Percentiles rank a stretch among this genome's conserved stretches.
phyloP scores from a whole-genome alignment of 2,888 invertebrate genomes.

The Dynastes hyllus region DNA sequence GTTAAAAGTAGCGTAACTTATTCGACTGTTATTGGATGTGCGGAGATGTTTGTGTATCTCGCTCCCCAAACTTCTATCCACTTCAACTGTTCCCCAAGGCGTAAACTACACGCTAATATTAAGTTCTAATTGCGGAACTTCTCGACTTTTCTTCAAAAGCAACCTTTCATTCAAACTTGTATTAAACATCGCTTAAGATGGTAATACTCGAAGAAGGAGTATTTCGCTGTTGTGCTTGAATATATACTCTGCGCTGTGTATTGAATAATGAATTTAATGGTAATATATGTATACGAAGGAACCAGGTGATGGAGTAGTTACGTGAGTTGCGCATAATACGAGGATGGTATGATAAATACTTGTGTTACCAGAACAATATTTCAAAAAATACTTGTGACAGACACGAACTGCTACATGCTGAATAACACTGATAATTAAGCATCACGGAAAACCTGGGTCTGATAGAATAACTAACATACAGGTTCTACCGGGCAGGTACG shows the following conservation, averaged over 20 bases:
- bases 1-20: neutral
- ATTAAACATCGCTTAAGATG: neutral
- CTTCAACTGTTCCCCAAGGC: neutral
- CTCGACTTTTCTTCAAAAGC: conserved; percentile 2
- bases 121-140: conserved; percentile 29
- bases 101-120: neutral
- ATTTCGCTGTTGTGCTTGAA: conserved; percentile 4
- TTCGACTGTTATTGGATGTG: conserved; percentile 15
- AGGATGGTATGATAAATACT: no score
- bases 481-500: no score
- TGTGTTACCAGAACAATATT: no score
- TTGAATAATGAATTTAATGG: neutral
- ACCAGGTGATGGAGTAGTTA: no score
- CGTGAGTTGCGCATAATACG: no score
- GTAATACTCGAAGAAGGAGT: neutral
- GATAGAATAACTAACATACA: no score
- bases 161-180: conserved; percentile 17
- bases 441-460: no score
- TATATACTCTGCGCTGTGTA: neutral
- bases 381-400: no score
- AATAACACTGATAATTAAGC: no score
- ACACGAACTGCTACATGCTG: no score
- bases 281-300: no score
- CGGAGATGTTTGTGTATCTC: neutral
- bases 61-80: neutral